Evolutionary conservation across 2,797 vertebrate genomes (phyloP).

Genomic region (Hoplostethus atlanticus): DNA sequence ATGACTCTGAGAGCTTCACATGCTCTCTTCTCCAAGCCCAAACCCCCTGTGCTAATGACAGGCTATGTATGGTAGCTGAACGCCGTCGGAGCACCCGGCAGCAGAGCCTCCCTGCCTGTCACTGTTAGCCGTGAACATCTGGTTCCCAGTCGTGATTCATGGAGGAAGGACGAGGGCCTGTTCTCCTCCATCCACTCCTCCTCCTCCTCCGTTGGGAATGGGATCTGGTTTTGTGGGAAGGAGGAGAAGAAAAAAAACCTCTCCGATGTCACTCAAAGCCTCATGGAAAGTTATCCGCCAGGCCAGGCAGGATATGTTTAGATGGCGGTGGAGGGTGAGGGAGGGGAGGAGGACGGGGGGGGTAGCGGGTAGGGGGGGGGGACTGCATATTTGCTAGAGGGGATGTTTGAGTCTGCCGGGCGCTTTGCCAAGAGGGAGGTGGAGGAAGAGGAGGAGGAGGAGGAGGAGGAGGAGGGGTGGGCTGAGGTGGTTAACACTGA

Average conservation of each 20-base stretch:
- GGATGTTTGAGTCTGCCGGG: conserved; percentile 85
- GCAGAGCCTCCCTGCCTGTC: conserved; percentile 43
- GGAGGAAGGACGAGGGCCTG: conserved; percentile 80
- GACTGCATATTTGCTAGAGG: conserved; percentile 70
- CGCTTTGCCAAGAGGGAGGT: conserved; percentile 74
- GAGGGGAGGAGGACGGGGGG: not conserved
- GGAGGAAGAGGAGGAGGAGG: conserved; percentile 8
- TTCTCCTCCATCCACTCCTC: not conserved
- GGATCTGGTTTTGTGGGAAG: conserved; percentile 78
- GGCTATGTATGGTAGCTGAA: conserved; percentile 80
- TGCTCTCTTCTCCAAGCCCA: conserved; percentile 41
- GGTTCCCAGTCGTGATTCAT: conserved; percentile 89
- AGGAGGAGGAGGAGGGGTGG: not conserved
- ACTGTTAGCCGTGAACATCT: conserved; percentile 85
- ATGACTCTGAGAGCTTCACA: conserved; percentile 27
- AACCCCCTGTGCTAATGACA: conserved; percentile 53
- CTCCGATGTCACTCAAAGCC: conserved; percentile 85
- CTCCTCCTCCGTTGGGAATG: conserved; percentile 23
- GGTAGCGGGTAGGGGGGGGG: conserved; percentile 39
- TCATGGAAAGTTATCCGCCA: conserved; percentile 88
- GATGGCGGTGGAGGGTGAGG: conserved; percentile 70
- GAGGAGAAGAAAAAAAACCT: conserved; percentile 64
- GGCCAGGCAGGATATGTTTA: conserved; percentile 88
- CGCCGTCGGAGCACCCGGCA: conserved; percentile 24
- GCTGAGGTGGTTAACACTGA: conserved; percentile 60